A percentile compares a stretch with the other conserved stretches of the same genome.
Conservation (phyloP, 2,888 invertebrate species). For the Ernsta delagoae region DNA sequence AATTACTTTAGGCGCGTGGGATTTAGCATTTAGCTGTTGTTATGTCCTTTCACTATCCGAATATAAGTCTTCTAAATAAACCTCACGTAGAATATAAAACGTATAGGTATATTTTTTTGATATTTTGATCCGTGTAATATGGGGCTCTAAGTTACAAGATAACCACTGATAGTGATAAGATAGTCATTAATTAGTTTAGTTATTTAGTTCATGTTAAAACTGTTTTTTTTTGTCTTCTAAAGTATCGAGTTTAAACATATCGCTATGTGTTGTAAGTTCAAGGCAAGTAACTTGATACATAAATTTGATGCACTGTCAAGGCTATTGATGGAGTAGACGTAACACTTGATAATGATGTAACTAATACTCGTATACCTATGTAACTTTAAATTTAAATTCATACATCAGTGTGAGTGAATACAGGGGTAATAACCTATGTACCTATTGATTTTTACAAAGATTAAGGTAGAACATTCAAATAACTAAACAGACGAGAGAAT, state of each 20-base stretch:
- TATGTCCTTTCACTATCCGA: neutral
- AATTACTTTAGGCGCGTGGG: neutral
- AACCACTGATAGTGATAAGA: too few relatives aligned
- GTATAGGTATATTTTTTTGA: too few relatives aligned
- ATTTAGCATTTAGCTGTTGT: neutral
- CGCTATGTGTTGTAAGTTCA: constrained; percentile 9
- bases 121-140: too few relatives aligned
- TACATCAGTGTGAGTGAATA: too few relatives aligned
- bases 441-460: too few relatives aligned
- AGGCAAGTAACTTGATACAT: constrained; percentile 8
- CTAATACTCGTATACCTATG: neutral
- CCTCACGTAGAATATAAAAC: too few relatives aligned
- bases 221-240: neutral
- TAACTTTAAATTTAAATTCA: too few relatives aligned
- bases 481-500: neutral
- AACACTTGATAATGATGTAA: neutral
- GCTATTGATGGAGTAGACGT: neutral
- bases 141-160: too few relatives aligned
- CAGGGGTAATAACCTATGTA: too few relatives aligned
- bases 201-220: neutral
- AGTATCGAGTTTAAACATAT: neutral
- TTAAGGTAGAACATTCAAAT: too few relatives aligned
- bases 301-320: constrained; percentile 8
- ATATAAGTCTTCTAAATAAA: neutral
- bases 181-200: too few relatives aligned